Evolutionary conservation across 2,797 vertebrate species (phyloP).

Genomic region (Aplochiton taeniatus): DNA sequence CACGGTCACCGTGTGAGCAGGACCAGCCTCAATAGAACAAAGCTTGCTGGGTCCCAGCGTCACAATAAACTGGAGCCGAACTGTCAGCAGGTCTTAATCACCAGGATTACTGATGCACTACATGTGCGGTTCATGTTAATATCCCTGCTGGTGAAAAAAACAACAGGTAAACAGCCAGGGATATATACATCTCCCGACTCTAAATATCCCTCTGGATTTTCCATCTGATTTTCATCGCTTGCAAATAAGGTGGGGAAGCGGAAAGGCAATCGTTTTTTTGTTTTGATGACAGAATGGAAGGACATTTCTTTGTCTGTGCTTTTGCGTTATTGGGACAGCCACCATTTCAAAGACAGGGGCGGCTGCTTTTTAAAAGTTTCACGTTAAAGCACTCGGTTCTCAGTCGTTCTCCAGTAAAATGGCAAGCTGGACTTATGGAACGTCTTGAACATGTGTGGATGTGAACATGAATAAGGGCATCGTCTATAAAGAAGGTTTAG

Average conservation of each 20-base stretch:
- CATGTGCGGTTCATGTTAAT: slow-evolving; percentile 83
- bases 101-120: slow-evolving; percentile 82
- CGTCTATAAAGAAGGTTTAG: too few relatives aligned
- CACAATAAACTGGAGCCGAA: slow-evolving; percentile 81
- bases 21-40: slow-evolving; percentile 74
- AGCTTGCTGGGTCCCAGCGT: slow-evolving; percentile 69
- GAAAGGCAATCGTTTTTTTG: slow-evolving; percentile 37
- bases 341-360: slow-evolving; percentile 58
- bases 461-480: too few relatives aligned
- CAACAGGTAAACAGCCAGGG: slow-evolving; percentile 65
- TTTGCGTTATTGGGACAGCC: slow-evolving; percentile 54
- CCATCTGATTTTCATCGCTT: slow-evolving; percentile 77
- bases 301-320: slow-evolving; percentile 42
- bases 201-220: slow-evolving; percentile 72
- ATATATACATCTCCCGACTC: slow-evolving; percentile 68
- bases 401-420: not conserved
- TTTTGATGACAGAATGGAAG: slow-evolving; percentile 58
- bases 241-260: slow-evolving; percentile 72
- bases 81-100: slow-evolving; percentile 90
- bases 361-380: not conserved
- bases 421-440: not conserved
- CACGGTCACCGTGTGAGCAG: slow-evolving; percentile 60
- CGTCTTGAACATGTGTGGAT: not conserved
- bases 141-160: slow-evolving; percentile 79
- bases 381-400: not conserved